These are phyloP conservation scores for Microplitis manilae DNA, from an alignment of 2,888 invertebrate genomes.

Conservation along the genomic window DNA sequence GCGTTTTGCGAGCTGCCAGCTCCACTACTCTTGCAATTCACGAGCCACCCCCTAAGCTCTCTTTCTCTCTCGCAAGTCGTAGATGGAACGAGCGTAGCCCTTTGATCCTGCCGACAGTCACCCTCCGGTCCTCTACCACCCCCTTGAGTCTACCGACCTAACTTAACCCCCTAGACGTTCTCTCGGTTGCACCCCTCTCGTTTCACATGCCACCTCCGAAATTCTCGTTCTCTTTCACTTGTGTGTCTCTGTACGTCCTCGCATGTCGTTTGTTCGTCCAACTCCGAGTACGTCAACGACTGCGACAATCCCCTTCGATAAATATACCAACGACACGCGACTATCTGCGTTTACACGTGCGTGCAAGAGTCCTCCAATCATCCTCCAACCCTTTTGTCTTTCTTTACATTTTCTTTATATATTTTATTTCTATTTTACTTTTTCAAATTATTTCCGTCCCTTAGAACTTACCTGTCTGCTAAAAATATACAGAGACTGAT, in stretches of 20 bases:
- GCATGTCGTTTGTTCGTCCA: conserved; percentile 20
- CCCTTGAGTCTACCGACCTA: conserved; percentile 37
- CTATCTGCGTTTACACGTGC: conserved; percentile 49
- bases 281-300: neutral
- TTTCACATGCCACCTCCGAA: conserved; percentile 15
- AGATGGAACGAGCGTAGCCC: conserved; percentile 66
- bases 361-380: conserved; percentile 22
- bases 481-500: neutral
- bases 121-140: conserved; percentile 58
- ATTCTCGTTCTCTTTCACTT: conserved; percentile 33
- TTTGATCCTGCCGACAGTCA: conserved; percentile 70
- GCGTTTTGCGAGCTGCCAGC: conserved; percentile 37
- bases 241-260: neutral
- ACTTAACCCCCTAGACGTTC: conserved; percentile 35
- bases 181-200: conserved; percentile 7
- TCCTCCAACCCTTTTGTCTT: conserved; percentile 14
- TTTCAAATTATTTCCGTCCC: conserved; percentile 6
- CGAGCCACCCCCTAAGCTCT: conserved; percentile 31
- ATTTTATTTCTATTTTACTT: neutral
- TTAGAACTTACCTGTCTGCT: neutral
- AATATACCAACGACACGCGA: conserved; percentile 54
- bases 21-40: conserved; percentile 36
- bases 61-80: conserved; percentile 51
- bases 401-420: neutral
- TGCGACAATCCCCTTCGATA: conserved; percentile 43